Base-by-base conservation (phyloP, 2,797 vertebrate species). In the Scarus forsteni region DNA sequence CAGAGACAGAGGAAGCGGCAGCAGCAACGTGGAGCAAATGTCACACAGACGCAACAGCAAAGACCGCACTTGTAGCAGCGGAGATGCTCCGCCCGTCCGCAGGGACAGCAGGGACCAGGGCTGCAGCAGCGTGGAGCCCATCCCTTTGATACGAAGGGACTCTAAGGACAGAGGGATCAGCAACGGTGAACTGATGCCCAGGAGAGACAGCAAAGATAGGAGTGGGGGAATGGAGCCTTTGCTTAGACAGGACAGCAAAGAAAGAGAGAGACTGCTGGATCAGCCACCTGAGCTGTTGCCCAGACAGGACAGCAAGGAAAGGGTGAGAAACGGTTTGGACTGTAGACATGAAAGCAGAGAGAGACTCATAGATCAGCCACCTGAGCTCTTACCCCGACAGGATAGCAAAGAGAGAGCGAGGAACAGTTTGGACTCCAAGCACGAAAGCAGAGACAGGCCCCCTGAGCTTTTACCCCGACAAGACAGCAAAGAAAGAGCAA, bases 231-330 rank as follows among this genome's bases (percentile, higher is more conserved):
- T 82, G 55, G 93, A 94, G 39, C 68, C 81, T 64, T 70, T 91
- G 61, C 63, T 96, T 91, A 96, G 95, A 91, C 89, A 96, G 92
- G 97, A 98, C 86, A 95, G 92, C 90, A 98, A 96, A 93, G 97
- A 97, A 53, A 92, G 95, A 87, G 92, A 94, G 68, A 84, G 86
- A 60, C 72, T 85, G 18, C 64, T 86, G 3, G 90, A 93, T 79
- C 89, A 87, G 60, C 94, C 96, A 14, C 95, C 95, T 0, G 96
- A 96, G 60, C 66, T 89, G 12, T 67, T 94, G 60, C 85, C 80
- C 7, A 90, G 87, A 60, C 85, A 89, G 63, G 91, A 94, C 44
- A 91, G 88, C 84, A 91, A 88, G 70, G 93, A 94, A 45, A 86
- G 87, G 57, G 34, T 66, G 16, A 80, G 86, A 60, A 92, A 92